A percentile compares a stretch with the other conserved stretches of the same genome.
phyloP scores from a whole-genome alignment of 2,113 vertebrate species.

The Lathamus discolor region DNA sequence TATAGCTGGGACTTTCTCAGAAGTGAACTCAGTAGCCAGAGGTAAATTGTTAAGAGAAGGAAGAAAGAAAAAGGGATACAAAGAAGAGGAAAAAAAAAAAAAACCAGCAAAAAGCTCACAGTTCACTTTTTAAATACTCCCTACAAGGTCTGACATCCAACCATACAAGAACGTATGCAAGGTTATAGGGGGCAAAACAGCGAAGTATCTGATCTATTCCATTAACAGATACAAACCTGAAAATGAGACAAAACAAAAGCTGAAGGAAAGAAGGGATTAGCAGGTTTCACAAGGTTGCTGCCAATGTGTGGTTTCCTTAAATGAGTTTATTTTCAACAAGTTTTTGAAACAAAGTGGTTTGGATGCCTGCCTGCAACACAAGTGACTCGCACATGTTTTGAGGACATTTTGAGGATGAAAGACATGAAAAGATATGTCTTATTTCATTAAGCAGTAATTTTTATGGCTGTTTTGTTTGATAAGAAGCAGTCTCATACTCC shows the following conservation, averaged over 20 bases:
- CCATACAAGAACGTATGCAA: background rate
- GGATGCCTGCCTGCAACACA: background rate
- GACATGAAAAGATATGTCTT: background rate
- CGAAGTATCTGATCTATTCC: background rate
- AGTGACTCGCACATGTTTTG: background rate
- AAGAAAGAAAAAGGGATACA: fast-evolving
- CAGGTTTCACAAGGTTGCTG: background rate
- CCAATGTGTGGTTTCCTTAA: background rate
- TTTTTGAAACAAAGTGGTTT: background rate
- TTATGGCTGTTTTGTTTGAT: background rate
- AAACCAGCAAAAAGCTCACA: background rate
- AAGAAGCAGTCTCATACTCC: background rate
- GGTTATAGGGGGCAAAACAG: background rate
- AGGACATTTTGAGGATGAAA: background rate
- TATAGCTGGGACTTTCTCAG: background rate
- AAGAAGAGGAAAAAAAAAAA: background rate
- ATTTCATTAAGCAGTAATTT: background rate
- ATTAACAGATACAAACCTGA: background rate
- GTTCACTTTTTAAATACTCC: background rate
- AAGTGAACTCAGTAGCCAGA: background rate
- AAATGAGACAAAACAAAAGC: background rate
- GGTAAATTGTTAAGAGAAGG: background rate
- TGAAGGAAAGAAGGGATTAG: background rate
- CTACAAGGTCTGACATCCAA: background rate
- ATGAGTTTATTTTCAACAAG: background rate